Evolutionary conservation across 2,888 invertebrate species (phyloP), one percentile per base, ranked within the genome.

Genomic region (Altica lythri): DNA sequence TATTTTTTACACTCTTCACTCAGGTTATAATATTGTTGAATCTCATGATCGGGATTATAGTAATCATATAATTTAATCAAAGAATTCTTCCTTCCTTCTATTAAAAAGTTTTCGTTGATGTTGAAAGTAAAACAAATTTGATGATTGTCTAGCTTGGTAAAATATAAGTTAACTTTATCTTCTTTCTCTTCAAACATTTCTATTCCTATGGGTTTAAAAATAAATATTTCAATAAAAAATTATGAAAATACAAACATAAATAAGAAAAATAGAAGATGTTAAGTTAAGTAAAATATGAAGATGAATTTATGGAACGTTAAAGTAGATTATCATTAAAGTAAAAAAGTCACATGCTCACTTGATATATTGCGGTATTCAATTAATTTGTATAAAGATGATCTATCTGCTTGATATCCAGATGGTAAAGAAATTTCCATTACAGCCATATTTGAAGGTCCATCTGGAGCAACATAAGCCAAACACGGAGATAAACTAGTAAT

Each of bases 361-460:
- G 65, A 63, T 6, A 56, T 48, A 13, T 50, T 60, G 18, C 62
- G 63, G 6, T 49, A 70, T 19, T 79, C 75, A 1, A 84, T 73
- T 17, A 85, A 78, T 6, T 76, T 68, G 66, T 83, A 83, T 1
- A 87, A 75, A 0, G 80, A 78, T 0, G 78, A 72, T 4, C 83
- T 80, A 62, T 86, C 85, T 0, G 84, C 82, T 4, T 79, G 79
- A 64, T 80, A 86, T 0, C 86, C 86, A 2, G 84, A 83, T 5
- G 86, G 85, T 67, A 87, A 78, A 0, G 78, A 73, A 16, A 86
- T 77, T 67, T 87, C 86, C 61, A 84, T 68, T 9, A 84, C 75
- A 19, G 82, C 82, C 84, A 84, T 84, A 64, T 83, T 84, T 14
- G 83, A 80, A 29, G 78, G 76, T 53, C 76, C 77, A 55, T 80